Evolutionary conservation across 2,797 vertebrate species (phyloP), one percentile per base, ranked within the genome.

Genomic region (Dromococcyx pavoninus): DNA sequence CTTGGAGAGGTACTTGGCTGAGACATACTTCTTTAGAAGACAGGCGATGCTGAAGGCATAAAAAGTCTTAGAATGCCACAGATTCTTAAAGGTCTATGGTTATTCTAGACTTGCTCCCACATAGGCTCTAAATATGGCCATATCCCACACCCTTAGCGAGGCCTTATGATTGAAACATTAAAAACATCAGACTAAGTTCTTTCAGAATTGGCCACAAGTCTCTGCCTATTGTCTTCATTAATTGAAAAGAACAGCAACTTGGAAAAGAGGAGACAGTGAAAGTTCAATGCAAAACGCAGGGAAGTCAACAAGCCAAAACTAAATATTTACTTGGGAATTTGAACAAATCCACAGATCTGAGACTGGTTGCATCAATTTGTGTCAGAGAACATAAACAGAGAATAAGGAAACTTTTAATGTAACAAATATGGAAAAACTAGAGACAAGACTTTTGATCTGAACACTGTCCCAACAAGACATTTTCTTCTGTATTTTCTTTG

Each of bases 191-290:
- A 71, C 78, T 54, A 67, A 67, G 91, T 86, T 89, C 54, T 82
- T 30, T 54, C 53, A 88, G 48, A 93, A 91, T 12, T 93, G 70
- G 79, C 73, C 84, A 25, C 32, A 60, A 65, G 21, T 79, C 48
- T 70, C 79, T 80, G 57, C 23, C 75, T 53, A 92, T 95, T 96
- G 95, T 95, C 78, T 91, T 82, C 60, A 46, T 56, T 89, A 89
- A 89, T 50, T 87, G 62, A 76, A 86, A 93, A 88, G 51, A 92
- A 62, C 16, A 65, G 46, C 57, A 89, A 54, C 35, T 21, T 28
- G 33, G 41, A 35, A 53, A 74, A 46, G 46, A 86, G 23, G 33
- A 90, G 62, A 86, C 88, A 81, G 80, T 37, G 88, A 89, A 94
- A 92, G 82, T 74, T 87, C 71, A 89, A 23, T 0, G 2, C 7